Percentiles rank a stretch among this genome's conserved stretches.
Conservation (phyloP, 2,113 vertebrate species). For the Sylvietta virens region DNA sequence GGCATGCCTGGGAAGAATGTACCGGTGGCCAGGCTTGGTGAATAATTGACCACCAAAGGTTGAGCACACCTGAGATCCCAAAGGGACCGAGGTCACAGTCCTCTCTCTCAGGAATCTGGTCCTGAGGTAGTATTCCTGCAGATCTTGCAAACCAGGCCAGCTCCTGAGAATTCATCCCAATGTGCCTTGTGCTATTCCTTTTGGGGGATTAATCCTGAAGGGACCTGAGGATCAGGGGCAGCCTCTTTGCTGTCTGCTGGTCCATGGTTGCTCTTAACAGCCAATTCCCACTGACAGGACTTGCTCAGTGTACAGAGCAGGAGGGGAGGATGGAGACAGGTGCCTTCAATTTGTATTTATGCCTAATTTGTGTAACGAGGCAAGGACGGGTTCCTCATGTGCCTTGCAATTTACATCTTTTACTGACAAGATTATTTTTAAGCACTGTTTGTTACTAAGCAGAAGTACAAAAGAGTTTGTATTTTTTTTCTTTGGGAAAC, state of each 20-base stretch:
- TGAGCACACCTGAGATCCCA: not conserved
- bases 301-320: not conserved
- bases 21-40: not conserved
- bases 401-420: constrained; percentile 44
- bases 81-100: not conserved
- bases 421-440: constrained; percentile 35
- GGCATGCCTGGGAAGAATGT: not conserved
- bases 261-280: not conserved
- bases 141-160: not conserved
- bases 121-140: not conserved
- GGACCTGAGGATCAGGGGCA: not conserved
- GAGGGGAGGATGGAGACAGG: not conserved
- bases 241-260: not conserved
- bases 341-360: constrained; percentile 34
- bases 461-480: not conserved
- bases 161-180: not conserved
- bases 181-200: not conserved
- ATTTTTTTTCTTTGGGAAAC: not conserved
- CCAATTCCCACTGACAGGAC: not conserved
- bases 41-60: not conserved
- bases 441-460: constrained; percentile 48
- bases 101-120: not conserved
- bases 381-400: constrained; percentile 20
- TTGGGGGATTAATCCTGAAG: not conserved
- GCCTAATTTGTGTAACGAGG: not conserved